Conservation (phyloP, 1,140 invertebrate genomes). For the Zeugodacus cucurbitae region DNA sequence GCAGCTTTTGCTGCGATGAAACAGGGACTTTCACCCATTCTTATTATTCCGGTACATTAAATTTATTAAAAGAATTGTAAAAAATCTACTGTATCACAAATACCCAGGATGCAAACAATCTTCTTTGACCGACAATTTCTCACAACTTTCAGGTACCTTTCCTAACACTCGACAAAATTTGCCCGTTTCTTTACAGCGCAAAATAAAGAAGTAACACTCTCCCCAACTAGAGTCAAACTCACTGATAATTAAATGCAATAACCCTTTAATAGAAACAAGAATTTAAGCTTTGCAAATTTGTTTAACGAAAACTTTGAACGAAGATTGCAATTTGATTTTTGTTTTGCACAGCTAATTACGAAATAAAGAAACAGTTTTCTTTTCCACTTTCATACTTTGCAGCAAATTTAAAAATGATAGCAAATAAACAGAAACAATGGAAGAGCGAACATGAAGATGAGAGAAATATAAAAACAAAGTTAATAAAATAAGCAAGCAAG, state of each 20-base stretch:
- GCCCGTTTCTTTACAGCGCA: too few relatives aligned
- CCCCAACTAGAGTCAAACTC: too few relatives aligned
- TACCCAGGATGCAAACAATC: too few relatives aligned
- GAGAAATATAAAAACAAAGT: neutral
- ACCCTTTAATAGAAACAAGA: neutral
- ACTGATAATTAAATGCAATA: neutral
- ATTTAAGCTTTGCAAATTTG: neutral
- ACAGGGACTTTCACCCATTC: too few relatives aligned
- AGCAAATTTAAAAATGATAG: neutral
- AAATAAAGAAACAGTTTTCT: neutral
- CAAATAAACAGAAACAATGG: neutral
- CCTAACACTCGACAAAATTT: too few relatives aligned
- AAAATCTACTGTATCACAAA: too few relatives aligned
- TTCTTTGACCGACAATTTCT: too few relatives aligned
- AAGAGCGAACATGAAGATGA: neutral
- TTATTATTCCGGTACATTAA: too few relatives aligned
- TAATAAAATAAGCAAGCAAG: neutral
- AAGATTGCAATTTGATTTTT: neutral
- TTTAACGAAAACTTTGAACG: neutral
- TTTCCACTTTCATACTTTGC: neutral
- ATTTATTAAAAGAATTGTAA: too few relatives aligned
- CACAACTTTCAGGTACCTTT: too few relatives aligned
- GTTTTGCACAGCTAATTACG: neutral
- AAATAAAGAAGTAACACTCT: too few relatives aligned
- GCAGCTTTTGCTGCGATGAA: too few relatives aligned